Evolutionary conservation across 1,140 invertebrate species (phyloP).

Genomic region (Patella vulgata): DNA sequence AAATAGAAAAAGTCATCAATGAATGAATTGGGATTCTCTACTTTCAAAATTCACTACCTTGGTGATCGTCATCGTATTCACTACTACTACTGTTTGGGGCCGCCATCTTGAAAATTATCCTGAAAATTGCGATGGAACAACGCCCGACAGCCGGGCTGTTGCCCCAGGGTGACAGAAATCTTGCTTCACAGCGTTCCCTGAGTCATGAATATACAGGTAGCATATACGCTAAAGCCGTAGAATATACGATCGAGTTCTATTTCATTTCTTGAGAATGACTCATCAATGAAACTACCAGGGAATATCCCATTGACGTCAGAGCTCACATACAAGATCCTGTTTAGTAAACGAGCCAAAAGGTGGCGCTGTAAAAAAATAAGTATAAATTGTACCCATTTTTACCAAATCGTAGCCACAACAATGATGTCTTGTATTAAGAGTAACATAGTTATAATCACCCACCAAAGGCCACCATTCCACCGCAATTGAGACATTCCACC

Average conservation of each 20-base stretch:
- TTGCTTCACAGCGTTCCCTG: slow-evolving; percentile 20
- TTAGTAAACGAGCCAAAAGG: too few relatives aligned
- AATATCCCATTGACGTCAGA: slow-evolving; percentile 64
- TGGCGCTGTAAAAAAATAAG: too few relatives aligned
- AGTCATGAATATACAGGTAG: slow-evolving; percentile 38
- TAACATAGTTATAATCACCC: too few relatives aligned
- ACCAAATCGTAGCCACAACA: too few relatives aligned
- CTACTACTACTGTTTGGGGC: slow-evolving; percentile 48
- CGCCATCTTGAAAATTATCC: slow-evolving; percentile 62
- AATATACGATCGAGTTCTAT: slow-evolving; percentile 48
- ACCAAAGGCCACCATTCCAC: too few relatives aligned
- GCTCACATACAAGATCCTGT: neutral
- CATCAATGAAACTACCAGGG: slow-evolving; percentile 60
- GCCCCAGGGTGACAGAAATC: slow-evolving; percentile 30
- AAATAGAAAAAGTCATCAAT: slow-evolving; percentile 43
- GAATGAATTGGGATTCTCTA: slow-evolving; percentile 36
- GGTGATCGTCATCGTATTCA: slow-evolving; percentile 36
- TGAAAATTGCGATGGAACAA: slow-evolving; percentile 41
- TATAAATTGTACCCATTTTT: too few relatives aligned
- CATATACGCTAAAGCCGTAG: slow-evolving; percentile 42
- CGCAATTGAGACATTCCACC: too few relatives aligned
- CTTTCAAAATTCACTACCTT: slow-evolving; percentile 39
- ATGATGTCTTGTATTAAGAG: too few relatives aligned
- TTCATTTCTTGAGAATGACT: slow-evolving; percentile 63
- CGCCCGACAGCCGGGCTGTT: slow-evolving; percentile 39